phyloP scores from a whole-genome alignment of 2,797 vertebrate genomes.

The Chaenodraco wilsoni region DNA sequence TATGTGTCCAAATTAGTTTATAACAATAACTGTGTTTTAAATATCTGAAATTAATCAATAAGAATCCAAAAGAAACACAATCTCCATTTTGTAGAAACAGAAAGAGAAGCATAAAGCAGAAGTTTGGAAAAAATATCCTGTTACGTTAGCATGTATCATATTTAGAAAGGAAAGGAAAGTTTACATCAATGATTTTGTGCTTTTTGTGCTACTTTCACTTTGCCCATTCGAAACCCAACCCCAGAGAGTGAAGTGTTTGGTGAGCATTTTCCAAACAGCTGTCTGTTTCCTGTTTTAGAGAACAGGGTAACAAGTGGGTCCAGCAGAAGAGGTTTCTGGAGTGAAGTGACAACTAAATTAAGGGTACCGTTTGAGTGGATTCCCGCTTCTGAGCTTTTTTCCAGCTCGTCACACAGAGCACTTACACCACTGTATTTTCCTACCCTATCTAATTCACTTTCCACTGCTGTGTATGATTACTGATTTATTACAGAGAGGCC shows the following conservation, averaged over 20 bases:
- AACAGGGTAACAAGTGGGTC: slow-evolving; percentile 32
- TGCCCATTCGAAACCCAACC: background rate
- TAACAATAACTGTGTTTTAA: slow-evolving; percentile 5
- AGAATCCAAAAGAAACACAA: background rate
- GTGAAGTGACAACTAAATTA: slow-evolving; percentile 53
- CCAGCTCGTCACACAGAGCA: slow-evolving; percentile 17
- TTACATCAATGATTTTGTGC: background rate
- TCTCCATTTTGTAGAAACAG: background rate
- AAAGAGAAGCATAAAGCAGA: slow-evolving; percentile 29
- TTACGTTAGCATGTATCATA: background rate
- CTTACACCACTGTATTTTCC: slow-evolving; percentile 28
- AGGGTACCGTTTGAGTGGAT: slow-evolving; percentile 56
- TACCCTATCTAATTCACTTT: slow-evolving; percentile 22
- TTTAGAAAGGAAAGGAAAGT: background rate
- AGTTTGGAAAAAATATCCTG: background rate
- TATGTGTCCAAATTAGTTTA: slow-evolving; percentile 1
- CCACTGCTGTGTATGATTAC: slow-evolving; percentile 27
- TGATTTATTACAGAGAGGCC: slow-evolving; percentile 22
- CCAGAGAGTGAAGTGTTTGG: background rate
- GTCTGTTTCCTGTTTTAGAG: slow-evolving; percentile 45
- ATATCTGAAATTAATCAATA: background rate
- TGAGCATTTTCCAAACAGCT: slow-evolving; percentile 36
- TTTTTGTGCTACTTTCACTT: slow-evolving; percentile 18
- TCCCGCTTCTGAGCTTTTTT: slow-evolving; percentile 45
- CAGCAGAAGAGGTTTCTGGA: slow-evolving; percentile 32